Evolutionary conservation across 2,888 invertebrate genomes (phyloP), one percentile per base, ranked within the genome.

Genomic region (Acanthosepion esculentum): DNA sequence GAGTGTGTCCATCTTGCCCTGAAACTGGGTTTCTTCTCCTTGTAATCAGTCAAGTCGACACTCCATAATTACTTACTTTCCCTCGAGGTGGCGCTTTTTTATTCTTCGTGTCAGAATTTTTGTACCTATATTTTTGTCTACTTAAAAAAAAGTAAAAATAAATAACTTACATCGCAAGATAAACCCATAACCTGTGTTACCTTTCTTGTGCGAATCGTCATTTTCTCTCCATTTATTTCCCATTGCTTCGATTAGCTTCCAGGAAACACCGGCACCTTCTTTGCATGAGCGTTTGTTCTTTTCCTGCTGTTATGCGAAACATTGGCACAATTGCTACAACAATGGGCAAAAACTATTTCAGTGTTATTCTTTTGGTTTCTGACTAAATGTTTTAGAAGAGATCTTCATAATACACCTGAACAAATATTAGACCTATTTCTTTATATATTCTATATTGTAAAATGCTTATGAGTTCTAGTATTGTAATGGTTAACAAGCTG

Each of bases 51-150:
- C 15, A n/a, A 78, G n/a, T 78, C 33, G 18, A n/a, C n/a, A 78
- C 78, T 78, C 78, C 15, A n/a, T 78, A 33, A 78, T 78, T 78
- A 78, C 78, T 78, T 78, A 78, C 78, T 78, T 78, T 78, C 78
- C 78, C n/a, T 78, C 78, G 0, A 78, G 78, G 78, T 78, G 78
- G 78, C 78, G 78, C 59, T 78, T 78, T 78, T 18, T 78, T 78
- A n/a, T 33, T 5, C 15, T 78, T 33, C 78, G 78, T 78, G 78
- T 78, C n/a, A 78, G 78, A 78, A 78, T 78, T 15, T 33, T 78
- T 78, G 33, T 78, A 78, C n/a, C 33, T n/a, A 78, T 33, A 15
- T 18, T 78, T 78, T 78, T 78, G 78, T 33, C n/a, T 78, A 12
- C n/a, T 5, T 15, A 55, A 55, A 55, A 55, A 53, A 53, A 53